These are phyloP conservation scores for Acronicta psi DNA, from an alignment of 2,888 invertebrate genomes.

Conservation along the genomic window DNA sequence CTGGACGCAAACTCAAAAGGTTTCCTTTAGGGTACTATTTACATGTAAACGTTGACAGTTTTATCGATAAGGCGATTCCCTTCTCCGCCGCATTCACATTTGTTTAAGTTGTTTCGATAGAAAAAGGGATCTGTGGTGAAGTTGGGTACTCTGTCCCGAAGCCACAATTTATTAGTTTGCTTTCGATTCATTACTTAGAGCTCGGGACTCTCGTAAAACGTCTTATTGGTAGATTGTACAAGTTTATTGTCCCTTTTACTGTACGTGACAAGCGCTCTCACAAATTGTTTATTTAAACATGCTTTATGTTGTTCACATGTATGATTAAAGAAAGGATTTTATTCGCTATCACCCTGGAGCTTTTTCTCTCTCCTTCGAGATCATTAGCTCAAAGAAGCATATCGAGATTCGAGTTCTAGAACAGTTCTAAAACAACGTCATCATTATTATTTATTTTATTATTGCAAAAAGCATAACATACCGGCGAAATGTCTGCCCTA, in stretches of 20 bases:
- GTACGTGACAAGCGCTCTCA: constrained; percentile 41
- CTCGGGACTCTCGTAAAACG: constrained; percentile 61
- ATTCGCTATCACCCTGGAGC: background rate
- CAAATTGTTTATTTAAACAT: constrained; percentile 32
- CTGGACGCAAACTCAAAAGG: constrained; percentile 40
- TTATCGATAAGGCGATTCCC: constrained; percentile 57
- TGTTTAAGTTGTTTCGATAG: constrained; percentile 60
- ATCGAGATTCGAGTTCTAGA: too few relatives aligned
- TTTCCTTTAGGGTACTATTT: constrained; percentile 43
- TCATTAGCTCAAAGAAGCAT: too few relatives aligned
- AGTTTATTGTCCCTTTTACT: constrained; percentile 71
- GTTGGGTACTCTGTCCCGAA: constrained; percentile 66
- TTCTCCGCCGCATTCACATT: constrained; percentile 54
- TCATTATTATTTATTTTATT: too few relatives aligned
- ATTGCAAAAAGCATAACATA: too few relatives aligned
- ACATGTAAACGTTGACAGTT: constrained; percentile 54
- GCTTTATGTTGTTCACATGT: constrained; percentile 30
- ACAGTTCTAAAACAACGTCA: too few relatives aligned
- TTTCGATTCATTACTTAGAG: constrained; percentile 73
- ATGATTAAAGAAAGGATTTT: constrained; percentile 25
- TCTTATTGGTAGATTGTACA: constrained; percentile 65
- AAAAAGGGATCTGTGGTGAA: constrained; percentile 51
- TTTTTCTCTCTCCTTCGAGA: too few relatives aligned
- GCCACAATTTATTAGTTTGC: constrained; percentile 76
- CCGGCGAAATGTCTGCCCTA: too few relatives aligned